Base-by-base conservation (phyloP, 2,797 vertebrate genomes). In the Syngnathus acus region DNA sequence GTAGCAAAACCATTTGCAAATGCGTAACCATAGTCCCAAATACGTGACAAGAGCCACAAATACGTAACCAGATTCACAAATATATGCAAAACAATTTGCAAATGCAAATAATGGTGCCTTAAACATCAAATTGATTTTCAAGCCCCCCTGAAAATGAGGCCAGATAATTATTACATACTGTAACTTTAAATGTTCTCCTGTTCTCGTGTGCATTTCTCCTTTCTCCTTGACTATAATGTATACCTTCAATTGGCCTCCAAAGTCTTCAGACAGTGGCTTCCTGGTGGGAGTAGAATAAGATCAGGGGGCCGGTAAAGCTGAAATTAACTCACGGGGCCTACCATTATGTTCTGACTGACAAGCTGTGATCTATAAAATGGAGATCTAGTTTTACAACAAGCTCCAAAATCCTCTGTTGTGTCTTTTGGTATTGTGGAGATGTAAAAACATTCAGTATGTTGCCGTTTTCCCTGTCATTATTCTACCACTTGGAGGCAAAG, bases 391-490 rank as follows among this genome's bases (percentile, higher is more conserved):
- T 16, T 62, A 62, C 38, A 45, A 26, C 11, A 16, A 26, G 21
- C 60, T 62, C 40, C 19, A 43, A 43, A 62, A 45, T 6, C n/a
- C 60, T 61, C 42, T 14, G n/a, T n/a, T 42, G 58, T 60, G 38
- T 42, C 19, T 60, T 38, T 60, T 60, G 60, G 21, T 62, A 62
- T 62, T 43, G n/a, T 62, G 60, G 39, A 43, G 40, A 43, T 62
- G 59, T 62, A 21, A 17, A 17, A 62, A 43, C 40, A 43, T 7
- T 37, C 45, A 17, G 45, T 17, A 55, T 13, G 13, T 37, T 26
- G 21, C 26, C 45, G 60, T 62, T 62, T 32, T 45, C 60, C 58
- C 40, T 14, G 19, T 62, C 42, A 62, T 62, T 45, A 62, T 62
- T 45, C 13, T 45, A 62, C 42, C 60, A 43, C 60, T 62, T 45